Evolutionary conservation across 2,113 vertebrate species (phyloP), one percentile per base, ranked within the genome.

Genomic region (Gasterosteus nipponicus): DNA sequence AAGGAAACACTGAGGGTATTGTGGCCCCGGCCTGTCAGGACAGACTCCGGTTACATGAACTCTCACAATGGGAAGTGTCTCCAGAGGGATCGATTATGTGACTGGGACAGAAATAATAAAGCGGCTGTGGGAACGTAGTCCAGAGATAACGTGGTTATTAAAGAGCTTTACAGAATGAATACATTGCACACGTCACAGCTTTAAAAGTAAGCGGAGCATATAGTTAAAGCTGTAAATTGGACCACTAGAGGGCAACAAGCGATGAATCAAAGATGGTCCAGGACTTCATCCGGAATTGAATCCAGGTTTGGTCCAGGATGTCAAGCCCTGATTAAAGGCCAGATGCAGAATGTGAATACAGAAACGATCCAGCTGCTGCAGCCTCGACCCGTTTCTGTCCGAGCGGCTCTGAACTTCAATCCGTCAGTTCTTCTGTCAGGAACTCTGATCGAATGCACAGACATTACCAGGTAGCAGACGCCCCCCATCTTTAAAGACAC

Each of bases 1-100:
- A 59, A 38, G 78, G 75, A 59, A 74, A 87, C 86, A 87, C 29
- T 74, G 86, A 11, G 54, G 4, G 7, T 61, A 73, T 87, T 87
- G 86, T 88, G 3, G 31, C 26, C 22, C 31, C 31, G 47, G 73
- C 59, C 75, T 79, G 82, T 84, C 79, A 70, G 82, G 49, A 46
- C 63, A 0, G 71, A 73, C 19, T 88, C 83, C 4, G 70, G 72
- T 88, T 81, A 76, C 86, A 41, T 9, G 38, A 53, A 72, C 79
- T 7, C 47, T 8, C 47, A 65, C 61, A 64, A 42, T 41, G 38
- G 10, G 14, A 11, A n/a, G 60, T 41, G n/a, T 82, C 82, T 81
- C 82, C 64, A 15, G 65, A 69, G 82, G 75, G 11, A 26, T 51
- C 54, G 14, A 12, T 72, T 81, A 81, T 63, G 78, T 83, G 81